Percentiles rank a stretch among this genome's conserved stretches.
Conservation (phyloP, 2,113 vertebrate species). For the Heptranchias perlo region DNA sequence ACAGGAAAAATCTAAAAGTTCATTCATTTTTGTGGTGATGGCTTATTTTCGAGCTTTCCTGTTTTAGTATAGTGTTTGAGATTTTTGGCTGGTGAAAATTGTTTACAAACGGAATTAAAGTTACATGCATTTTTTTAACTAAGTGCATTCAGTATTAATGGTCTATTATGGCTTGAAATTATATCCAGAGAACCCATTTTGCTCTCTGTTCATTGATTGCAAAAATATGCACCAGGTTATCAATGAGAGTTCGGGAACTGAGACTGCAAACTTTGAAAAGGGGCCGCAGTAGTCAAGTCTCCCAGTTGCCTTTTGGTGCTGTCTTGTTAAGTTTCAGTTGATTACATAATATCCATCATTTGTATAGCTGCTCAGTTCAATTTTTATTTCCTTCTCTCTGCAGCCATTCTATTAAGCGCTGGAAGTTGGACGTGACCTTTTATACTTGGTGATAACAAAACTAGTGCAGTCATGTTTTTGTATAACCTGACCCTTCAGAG, state of each 20-base stretch:
- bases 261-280: neutral
- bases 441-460: slow-evolving; percentile 35
- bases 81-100: neutral
- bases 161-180: neutral
- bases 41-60: neutral
- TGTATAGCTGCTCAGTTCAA: neutral
- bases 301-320: neutral
- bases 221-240: neutral
- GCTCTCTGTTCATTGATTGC: neutral
- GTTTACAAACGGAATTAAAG: neutral
- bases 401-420: slow-evolving; percentile 41
- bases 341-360: neutral
- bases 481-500: slow-evolving; percentile 94
- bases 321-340: neutral
- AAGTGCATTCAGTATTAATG: neutral
- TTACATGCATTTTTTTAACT: neutral
- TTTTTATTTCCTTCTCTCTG: slow-evolving; percentile 19
- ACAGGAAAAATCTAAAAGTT: neutral
- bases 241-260: neutral
- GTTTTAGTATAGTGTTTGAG: neutral
- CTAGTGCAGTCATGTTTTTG: slow-evolving; percentile 74
- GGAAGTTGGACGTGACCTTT: slow-evolving; percentile 37
- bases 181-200: neutral
- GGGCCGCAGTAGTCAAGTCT: neutral
- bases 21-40: neutral